Evolutionary conservation across 1,140 invertebrate species (phyloP).

Genomic region (Drosophila parvula): DNA sequence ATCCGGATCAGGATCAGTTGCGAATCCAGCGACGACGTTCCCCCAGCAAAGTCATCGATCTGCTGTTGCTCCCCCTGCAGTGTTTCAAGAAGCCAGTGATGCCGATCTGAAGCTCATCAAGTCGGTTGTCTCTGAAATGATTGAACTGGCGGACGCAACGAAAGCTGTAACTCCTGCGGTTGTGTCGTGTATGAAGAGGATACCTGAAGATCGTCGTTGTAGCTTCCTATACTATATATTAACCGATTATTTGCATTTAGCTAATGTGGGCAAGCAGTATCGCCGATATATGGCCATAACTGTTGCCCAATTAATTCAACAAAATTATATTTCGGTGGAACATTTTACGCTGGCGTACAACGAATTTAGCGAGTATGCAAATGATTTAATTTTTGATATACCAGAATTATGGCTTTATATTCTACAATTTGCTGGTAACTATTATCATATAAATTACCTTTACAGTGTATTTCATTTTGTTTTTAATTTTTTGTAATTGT

Average conservation of each 20-base stretch:
- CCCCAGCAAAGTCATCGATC: conserved; percentile 20
- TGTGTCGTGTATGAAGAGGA: conserved; percentile 58
- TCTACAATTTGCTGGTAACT: conserved; percentile 87
- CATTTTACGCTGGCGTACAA: conserved; percentile 84
- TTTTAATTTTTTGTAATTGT: too few species aligned
- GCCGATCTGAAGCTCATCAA: conserved; percentile 65
- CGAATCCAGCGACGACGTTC: conserved; percentile 1
- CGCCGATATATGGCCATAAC: conserved; percentile 80
- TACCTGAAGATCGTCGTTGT: conserved; percentile 62
- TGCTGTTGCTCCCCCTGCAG: conserved; percentile 47
- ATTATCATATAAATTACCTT: neutral
- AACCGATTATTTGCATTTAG: conserved; percentile 83
- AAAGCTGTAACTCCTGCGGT: conserved; percentile 40
- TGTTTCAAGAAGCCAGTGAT: conserved; percentile 56
- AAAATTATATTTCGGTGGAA: conserved; percentile 78
- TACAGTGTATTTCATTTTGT: too few species aligned
- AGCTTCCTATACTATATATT: conserved; percentile 75
- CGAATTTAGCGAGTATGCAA: conserved; percentile 86
- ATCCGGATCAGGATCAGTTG: neutral
- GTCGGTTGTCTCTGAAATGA: conserved; percentile 72
- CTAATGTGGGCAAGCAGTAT: conserved; percentile 79
- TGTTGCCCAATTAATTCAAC: conserved; percentile 80
- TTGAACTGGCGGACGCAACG: conserved; percentile 52
- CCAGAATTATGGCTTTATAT: conserved; percentile 90
- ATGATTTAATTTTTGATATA: conserved; percentile 90